Evolutionary conservation across 92 coral and sea anemone genomes (phyloP).

Genomic region (Zoanthus sociatus): DNA sequence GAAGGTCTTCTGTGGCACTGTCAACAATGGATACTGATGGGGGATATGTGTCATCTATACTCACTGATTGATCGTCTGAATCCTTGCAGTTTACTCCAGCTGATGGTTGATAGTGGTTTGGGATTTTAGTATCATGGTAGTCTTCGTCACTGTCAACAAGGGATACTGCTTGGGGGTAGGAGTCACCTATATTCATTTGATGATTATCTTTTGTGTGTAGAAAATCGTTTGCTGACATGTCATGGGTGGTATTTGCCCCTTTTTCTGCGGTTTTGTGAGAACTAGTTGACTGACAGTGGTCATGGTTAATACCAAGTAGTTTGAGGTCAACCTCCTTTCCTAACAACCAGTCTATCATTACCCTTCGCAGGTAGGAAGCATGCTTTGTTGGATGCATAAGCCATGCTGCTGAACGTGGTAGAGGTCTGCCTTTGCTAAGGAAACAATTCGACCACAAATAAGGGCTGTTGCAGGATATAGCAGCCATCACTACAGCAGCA

Average conservation of each 20-base stretch:
- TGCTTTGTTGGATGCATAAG: slow-evolving; percentile 56
- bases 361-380: slow-evolving; percentile 58
- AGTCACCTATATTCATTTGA: background rate
- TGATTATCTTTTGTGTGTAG: background rate
- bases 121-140: background rate
- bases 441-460: slow-evolving; percentile 50
- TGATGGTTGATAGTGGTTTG: background rate
- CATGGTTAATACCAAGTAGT: slow-evolving; percentile 36
- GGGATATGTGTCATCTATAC: background rate
- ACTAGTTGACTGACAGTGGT: background rate
- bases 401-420: slow-evolving; percentile 47
- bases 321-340: slow-evolving; percentile 55
- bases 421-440: slow-evolving; percentile 5
- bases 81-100: background rate
- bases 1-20: background rate
- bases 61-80: background rate
- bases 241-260: background rate
- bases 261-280: background rate
- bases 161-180: background rate
- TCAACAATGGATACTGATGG: slow-evolving; percentile 8
- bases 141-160: background rate
- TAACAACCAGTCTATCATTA: slow-evolving; percentile 58
- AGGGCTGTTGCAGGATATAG: slow-evolving; percentile 44
- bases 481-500: slow-evolving; percentile 52
- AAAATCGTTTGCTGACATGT: background rate